Base-by-base conservation (phyloP, 2,888 invertebrate species). In the Trachelus tabidus region DNA sequence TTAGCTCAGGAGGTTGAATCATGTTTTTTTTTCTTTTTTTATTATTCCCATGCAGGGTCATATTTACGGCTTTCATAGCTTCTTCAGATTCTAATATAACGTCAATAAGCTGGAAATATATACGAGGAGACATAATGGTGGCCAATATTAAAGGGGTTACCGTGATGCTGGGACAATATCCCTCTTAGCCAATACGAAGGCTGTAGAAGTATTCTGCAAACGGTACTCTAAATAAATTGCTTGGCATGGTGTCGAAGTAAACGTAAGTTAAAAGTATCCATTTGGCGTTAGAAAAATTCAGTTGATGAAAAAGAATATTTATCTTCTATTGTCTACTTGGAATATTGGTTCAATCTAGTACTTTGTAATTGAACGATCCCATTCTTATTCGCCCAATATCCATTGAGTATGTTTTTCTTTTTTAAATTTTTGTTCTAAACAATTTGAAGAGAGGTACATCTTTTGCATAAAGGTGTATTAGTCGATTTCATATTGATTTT, bases 31-130 rank as follows among this genome's bases (percentile, higher is more conserved):
- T 34, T 34, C 1, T 68, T 74, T 74, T 74, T 79, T 40, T 30
- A 34, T 56, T 15, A 56, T 56, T 56, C 23, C 9, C 56, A 6
- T 56, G 23, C 56, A 56, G 56, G 23, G 9, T 9, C 23, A 9
- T 56, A 23, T 75, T 75, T 34, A 75, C 30, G 30, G 23, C 4
- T 68, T n/a, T 23, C 33, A n/a, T 69, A 73, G 15, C 68, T 73
- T 79, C 75, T 33, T 12, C 73, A 76, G 56, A 79, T 75, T 78
- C 75, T 73, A 78, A 79, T 78, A 78, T 76, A 77, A 79, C 73
- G 73, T 76, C 77, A 79, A 79, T 71, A 76, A 77, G 68, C 73
- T 68, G 12, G 73, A 69, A 73, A 73, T 73, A 56, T 76, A 76
- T 68, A 56, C 56, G 56, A 23, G 74, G 15, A 23, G 34, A 73